Evolutionary conservation across 1,140 invertebrate genomes (phyloP).

Genomic region (Sitophilus oryzae): DNA sequence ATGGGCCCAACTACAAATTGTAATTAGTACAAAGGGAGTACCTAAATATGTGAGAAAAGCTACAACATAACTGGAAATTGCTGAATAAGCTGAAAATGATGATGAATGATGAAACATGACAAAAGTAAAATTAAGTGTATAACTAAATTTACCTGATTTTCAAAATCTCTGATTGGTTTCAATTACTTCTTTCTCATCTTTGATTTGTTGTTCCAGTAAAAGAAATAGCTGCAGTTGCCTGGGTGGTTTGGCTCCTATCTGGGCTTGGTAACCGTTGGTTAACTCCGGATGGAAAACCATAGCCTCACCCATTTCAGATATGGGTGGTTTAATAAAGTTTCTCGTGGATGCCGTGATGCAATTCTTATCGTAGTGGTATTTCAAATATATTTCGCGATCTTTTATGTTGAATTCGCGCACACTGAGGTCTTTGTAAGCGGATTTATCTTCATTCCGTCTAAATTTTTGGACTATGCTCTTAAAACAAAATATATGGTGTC

Average conservation of each 20-base stretch:
- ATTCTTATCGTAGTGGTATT: constrained; percentile 64
- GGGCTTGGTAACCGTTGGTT: constrained; percentile 55
- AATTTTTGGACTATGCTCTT: constrained; percentile 59
- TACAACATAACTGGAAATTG: no score
- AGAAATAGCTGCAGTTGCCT: constrained; percentile 59
- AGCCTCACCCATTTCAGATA: constrained; percentile 58
- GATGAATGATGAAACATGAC: no score
- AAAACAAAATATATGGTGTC: constrained; percentile 24
- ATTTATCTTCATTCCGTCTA: constrained; percentile 49
- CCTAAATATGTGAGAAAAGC: no score
- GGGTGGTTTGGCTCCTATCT: constrained; percentile 55
- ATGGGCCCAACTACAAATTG: no score
- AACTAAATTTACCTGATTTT: constrained; percentile 43
- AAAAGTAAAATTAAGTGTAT: background rate
- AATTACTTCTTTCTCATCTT: constrained; percentile 47
- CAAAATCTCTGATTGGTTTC: constrained; percentile 46
- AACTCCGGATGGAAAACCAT: constrained; percentile 54
- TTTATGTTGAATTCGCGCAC: constrained; percentile 57
- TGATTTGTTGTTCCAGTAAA: constrained; percentile 48
- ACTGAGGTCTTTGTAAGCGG: constrained; percentile 56
- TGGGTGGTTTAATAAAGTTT: constrained; percentile 58
- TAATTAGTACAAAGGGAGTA: no score
- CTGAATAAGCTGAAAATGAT: no score
- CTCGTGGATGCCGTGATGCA: constrained; percentile 59
- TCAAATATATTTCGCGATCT: constrained; percentile 57